A percentile compares a stretch with the other conserved stretches of the same genome.
Evolutionary conservation across 2,888 invertebrate species (phyloP).

Genomic region (Penaeus monodon): DNA sequence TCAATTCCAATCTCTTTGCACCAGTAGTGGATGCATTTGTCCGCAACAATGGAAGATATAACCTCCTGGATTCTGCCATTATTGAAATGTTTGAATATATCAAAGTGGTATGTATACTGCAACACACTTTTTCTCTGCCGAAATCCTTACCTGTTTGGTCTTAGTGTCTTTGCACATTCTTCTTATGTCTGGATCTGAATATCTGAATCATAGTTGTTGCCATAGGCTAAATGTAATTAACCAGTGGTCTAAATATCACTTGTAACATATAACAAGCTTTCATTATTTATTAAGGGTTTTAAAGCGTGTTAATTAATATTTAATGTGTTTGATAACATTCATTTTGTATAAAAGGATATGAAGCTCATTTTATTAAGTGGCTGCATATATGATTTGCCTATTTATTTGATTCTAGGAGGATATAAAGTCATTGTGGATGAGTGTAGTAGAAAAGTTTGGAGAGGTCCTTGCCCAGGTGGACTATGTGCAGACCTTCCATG

Average conservation of each 20-base stretch:
- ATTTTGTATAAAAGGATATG: neutral
- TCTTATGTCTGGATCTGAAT: too few relatives aligned
- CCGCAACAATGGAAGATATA: constrained; percentile 97
- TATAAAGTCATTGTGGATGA: constrained; percentile 88
- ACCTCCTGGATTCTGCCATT: constrained; percentile 97
- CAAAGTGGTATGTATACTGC: constrained; percentile 76
- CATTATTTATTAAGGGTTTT: too few relatives aligned
- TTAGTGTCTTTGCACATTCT: too few relatives aligned
- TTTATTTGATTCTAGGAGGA: constrained; percentile 77
- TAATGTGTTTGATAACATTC: too few relatives aligned
- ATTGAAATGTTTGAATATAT: constrained; percentile 99
- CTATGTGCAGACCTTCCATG: constrained; percentile 98
- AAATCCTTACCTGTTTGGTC: constrained; percentile 25
- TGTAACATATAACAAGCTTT: too few relatives aligned
- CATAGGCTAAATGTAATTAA: neutral
- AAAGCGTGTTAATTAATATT: too few relatives aligned
- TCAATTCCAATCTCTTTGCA: constrained; percentile 92
- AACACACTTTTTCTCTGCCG: neutral
- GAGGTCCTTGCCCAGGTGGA: constrained; percentile 93
- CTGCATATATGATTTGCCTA: neutral
- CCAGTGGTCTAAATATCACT: too few relatives aligned
- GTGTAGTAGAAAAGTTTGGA: constrained; percentile 96
- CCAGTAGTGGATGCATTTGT: constrained; percentile 97
- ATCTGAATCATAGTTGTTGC: neutral
- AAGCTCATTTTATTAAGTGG: constrained; percentile 1